A percentile compares a stretch with the other conserved stretches of the same genome.
Conservation (phyloP, 1,140 invertebrate species). For the Mizuhopecten yessoensis region DNA sequence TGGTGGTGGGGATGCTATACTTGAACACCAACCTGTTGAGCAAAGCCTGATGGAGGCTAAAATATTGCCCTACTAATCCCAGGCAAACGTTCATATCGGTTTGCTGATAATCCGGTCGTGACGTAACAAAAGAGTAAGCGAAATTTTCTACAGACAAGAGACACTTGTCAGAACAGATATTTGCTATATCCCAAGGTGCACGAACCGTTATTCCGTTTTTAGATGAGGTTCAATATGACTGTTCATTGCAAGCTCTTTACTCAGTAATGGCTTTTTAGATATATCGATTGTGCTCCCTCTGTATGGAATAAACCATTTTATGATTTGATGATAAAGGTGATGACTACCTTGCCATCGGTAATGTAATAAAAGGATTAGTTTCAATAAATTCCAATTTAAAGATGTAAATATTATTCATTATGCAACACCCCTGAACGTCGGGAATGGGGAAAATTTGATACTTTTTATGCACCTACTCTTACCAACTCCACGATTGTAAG, state of each 20-base stretch:
- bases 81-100: not conserved
- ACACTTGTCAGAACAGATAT: not conserved
- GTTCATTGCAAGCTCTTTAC: not conserved
- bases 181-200: not conserved
- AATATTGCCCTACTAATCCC: not conserved
- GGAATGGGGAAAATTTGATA: too few species aligned
- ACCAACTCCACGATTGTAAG: too few species aligned
- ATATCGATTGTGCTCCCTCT: not conserved
- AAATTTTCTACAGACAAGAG: not conserved
- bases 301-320: not conserved
- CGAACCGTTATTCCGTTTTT: not conserved
- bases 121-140: not conserved
- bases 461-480: too few species aligned
- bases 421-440: too few species aligned
- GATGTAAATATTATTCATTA: too few species aligned
- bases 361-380: not conserved
- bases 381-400: not conserved
- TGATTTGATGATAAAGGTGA: not conserved
- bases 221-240: not conserved
- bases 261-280: not conserved
- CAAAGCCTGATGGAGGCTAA: not conserved
- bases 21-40: conserved; percentile 3
- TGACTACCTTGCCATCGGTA: not conserved
- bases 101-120: not conserved
- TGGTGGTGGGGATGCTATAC: not conserved